Conservation (phyloP, 30 jellyfish, hydroid and myxozoan species). For the Aurelia coerulea region DNA sequence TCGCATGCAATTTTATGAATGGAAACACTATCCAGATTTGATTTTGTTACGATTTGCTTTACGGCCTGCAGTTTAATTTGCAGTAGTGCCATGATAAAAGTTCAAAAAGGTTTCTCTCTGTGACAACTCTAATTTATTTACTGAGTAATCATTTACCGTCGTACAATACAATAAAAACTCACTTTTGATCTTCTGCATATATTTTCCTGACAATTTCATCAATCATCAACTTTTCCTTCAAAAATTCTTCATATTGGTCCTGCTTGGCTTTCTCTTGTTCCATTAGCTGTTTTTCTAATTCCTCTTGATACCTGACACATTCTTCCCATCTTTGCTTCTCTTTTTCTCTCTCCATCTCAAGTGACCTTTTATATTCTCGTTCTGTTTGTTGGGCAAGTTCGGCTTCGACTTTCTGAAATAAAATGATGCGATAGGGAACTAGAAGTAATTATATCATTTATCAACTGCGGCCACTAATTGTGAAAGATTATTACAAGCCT, state of each 20-base stretch:
- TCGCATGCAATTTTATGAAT: too few relatives aligned
- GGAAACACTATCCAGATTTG: too few relatives aligned
- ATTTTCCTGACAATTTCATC: constrained; percentile 95
- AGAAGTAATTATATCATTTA: neutral
- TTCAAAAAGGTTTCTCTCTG: too few relatives aligned
- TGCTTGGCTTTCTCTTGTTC: constrained; percentile 89
- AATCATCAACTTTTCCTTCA: constrained; percentile 92
- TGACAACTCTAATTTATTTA: too few relatives aligned
- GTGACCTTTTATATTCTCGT: constrained; percentile 67
- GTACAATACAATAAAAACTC: neutral
- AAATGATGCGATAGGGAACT: neutral
- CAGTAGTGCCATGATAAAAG: too few relatives aligned
- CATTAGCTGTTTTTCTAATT: constrained; percentile 82
- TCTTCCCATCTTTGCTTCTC: constrained; percentile 88
- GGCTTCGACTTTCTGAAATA: constrained; percentile 69
- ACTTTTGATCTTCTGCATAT: constrained; percentile 97
- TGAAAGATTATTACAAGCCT: too few relatives aligned
- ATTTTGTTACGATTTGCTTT: too few relatives aligned
- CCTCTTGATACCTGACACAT: constrained; percentile 83
- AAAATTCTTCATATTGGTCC: constrained; percentile 92
- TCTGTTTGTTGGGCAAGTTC: constrained; percentile 75
- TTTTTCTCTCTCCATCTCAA: constrained; percentile 74
- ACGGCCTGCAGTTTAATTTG: too few relatives aligned
- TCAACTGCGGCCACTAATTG: neutral
- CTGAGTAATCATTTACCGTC: too few relatives aligned